phyloP scores from a whole-genome alignment of 2,113 vertebrate genomes.

The Helogale parvula region DNA sequence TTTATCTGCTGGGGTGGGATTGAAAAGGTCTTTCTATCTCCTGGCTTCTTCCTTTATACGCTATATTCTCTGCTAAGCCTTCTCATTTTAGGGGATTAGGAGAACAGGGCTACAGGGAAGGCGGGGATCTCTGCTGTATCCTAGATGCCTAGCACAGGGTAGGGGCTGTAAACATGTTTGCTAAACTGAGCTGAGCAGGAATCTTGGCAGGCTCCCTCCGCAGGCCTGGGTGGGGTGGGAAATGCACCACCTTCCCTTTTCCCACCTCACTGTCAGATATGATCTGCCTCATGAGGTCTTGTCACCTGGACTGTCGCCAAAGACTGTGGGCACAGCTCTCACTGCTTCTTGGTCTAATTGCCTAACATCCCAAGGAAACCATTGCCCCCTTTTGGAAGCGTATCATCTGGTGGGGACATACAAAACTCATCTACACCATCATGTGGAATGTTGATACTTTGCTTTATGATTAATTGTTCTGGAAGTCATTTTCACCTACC shows the following conservation, averaged over 20 bases:
- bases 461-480: neutral
- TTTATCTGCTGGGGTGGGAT: neutral
- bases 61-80: neutral
- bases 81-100: neutral
- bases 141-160: neutral
- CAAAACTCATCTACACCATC: rapidly evolving
- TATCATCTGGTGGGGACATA: neutral
- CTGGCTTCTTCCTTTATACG: neutral
- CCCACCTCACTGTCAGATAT: neutral
- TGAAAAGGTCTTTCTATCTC: neutral
- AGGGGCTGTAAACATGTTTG: neutral
- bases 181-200: neutral
- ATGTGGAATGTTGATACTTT: neutral
- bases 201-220: slow-evolving; percentile 35
- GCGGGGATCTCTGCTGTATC: neutral
- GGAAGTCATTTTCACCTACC: neutral
- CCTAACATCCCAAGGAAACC: neutral
- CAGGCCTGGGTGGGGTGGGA: slow-evolving; percentile 52
- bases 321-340: neutral
- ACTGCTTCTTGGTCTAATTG: neutral
- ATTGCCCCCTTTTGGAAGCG: neutral
- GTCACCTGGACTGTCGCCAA: slow-evolving; percentile 23
- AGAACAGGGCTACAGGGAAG: neutral
- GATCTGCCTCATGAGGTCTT: neutral
- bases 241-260: slow-evolving; percentile 64